phyloP scores from a whole-genome alignment of 2,797 vertebrate genomes.

The Sebastes oblongus region DNA sequence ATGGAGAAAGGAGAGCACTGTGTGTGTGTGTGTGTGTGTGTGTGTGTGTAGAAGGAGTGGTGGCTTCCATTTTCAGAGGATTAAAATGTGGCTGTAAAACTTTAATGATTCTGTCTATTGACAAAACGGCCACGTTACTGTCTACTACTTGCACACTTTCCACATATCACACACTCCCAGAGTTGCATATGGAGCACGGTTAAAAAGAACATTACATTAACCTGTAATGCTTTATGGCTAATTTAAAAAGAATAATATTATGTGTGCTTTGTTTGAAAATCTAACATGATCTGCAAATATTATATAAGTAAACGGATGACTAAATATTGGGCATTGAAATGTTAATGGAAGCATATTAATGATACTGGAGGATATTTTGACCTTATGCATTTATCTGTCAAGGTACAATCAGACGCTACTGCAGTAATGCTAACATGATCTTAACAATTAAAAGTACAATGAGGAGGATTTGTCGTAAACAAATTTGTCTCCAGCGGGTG shows the following conservation, averaged over 20 bases:
- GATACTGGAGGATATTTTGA: not conserved
- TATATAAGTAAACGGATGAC: not conserved
- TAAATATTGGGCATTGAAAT: not conserved
- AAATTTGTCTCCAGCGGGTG: too few species aligned
- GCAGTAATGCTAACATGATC: not conserved
- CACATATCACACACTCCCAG: slow-evolving; percentile 25
- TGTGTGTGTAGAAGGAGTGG: not conserved
- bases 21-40: slow-evolving; percentile 10
- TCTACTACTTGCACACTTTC: slow-evolving; percentile 31
- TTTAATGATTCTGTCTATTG: slow-evolving; percentile 66
- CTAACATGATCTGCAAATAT: not conserved
- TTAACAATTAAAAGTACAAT: not conserved
- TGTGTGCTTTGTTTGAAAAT: not conserved
- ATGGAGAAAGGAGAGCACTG: slow-evolving; percentile 26
- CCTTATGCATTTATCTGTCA: not conserved
- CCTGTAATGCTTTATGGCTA: not conserved
- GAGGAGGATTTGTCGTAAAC: not conserved
- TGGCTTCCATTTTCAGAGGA: slow-evolving; percentile 56
- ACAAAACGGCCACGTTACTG: slow-evolving; percentile 46
- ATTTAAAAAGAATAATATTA: not conserved
- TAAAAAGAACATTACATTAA: slow-evolving; percentile 11
- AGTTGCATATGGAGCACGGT: not conserved
- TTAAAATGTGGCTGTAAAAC: slow-evolving; percentile 68
- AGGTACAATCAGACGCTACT: not conserved
- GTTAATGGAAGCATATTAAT: not conserved